phyloP scores from a whole-genome alignment of 2,113 vertebrate genomes.

The Leptobrachium leishanense region DNA sequence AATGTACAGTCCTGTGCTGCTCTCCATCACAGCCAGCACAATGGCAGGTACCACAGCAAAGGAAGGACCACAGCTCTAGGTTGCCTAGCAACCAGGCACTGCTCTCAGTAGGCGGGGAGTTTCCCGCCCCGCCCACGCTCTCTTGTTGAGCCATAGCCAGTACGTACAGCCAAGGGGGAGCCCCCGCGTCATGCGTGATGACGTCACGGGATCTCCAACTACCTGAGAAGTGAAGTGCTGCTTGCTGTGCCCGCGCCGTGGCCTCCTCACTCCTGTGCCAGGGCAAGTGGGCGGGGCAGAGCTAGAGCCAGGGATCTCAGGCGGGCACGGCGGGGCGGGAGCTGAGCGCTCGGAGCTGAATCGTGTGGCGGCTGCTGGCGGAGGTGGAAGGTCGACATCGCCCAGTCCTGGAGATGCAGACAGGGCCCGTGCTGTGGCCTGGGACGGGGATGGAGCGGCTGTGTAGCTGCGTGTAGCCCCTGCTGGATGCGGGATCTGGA shows the following conservation, averaged over 20 bases:
- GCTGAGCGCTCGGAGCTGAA: neutral
- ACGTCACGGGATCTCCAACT: conserved; percentile 42
- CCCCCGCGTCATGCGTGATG: conserved; percentile 28
- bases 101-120: neutral
- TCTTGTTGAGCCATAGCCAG: neutral
- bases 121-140: neutral
- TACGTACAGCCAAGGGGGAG: conserved; percentile 25
- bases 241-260: neutral
- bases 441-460: neutral
- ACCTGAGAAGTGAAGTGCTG: neutral
- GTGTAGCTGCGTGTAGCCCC: neutral
- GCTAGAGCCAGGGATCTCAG: neutral
- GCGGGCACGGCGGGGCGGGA: neutral
- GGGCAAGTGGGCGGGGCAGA: neutral
- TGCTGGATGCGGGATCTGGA: neutral
- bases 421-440: neutral
- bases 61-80: neutral
- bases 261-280: neutral
- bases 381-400: neutral
- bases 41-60: neutral
- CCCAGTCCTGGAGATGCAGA: neutral
- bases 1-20: no score
- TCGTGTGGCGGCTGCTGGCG: neutral
- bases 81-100: neutral
- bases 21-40: no score